Evolutionary conservation across 2,888 invertebrate species (phyloP).

Genomic region (Callinectes sapidus): DNA sequence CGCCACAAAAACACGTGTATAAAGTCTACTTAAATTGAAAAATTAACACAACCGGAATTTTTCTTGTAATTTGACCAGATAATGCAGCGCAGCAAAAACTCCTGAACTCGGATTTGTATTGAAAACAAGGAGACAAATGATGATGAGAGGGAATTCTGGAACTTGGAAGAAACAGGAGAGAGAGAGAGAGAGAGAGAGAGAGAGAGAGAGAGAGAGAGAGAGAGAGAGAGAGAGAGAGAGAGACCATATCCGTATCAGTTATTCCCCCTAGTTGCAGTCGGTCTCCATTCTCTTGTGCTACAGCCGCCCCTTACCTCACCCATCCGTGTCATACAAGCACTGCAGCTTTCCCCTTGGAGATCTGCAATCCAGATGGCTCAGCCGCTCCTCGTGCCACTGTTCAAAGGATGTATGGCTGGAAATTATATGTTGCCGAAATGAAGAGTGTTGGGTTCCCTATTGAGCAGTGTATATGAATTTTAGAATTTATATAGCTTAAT

Average conservation of each 20-base stretch:
- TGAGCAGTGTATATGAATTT: background rate
- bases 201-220: background rate
- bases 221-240: background rate
- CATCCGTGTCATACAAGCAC: background rate
- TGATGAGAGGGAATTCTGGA: background rate
- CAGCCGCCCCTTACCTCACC: background rate
- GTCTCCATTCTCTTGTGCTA: background rate
- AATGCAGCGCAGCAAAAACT: background rate
- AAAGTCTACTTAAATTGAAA: background rate
- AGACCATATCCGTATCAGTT: background rate
- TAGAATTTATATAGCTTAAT: background rate
- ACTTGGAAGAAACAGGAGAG: background rate
- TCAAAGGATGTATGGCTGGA: background rate
- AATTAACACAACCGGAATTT: background rate
- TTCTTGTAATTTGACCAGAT: background rate
- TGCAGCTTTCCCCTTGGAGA: background rate
- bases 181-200: background rate
- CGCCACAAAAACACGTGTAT: background rate
- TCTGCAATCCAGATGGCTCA: background rate
- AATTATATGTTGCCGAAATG: background rate
- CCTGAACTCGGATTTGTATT: background rate
- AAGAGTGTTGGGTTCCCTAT: background rate
- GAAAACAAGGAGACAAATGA: background rate
- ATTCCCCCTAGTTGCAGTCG: background rate
- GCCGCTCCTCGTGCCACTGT: background rate